phyloP scores from a whole-genome alignment of 1,140 invertebrate genomes.

The Parasteatoda tepidariorum region DNA sequence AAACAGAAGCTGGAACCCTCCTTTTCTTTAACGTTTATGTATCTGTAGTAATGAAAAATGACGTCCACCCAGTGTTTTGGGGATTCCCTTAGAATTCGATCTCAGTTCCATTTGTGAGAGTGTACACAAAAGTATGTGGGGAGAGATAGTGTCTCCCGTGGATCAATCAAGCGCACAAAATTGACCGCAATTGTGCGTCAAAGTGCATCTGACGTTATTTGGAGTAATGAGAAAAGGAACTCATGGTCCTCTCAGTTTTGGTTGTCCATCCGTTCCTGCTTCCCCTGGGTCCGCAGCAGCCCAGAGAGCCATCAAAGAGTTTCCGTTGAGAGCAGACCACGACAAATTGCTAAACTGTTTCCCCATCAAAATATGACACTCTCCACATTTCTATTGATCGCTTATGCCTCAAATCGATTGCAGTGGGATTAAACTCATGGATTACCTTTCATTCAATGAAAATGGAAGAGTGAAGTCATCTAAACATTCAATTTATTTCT shows the following conservation, averaged over 20 bases:
- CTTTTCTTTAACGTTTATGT: not conserved
- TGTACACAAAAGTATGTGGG: not conserved
- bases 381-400: conserved; percentile 4
- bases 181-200: conserved; percentile 52
- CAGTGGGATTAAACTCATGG: no score
- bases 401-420: not conserved
- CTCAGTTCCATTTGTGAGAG: conserved; percentile 42
- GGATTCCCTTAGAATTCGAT: conserved; percentile 39
- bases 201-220: conserved; percentile 44
- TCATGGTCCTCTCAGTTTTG: not conserved
- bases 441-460: no score
- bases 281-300: no score
- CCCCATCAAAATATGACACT: conserved; percentile 53
- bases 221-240: conserved; percentile 55
- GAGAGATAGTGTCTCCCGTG: not conserved
- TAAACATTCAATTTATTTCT: no score
- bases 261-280: not conserved
- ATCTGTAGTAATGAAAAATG: conserved; percentile 25
- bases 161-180: conserved; percentile 49
- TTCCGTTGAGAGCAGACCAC: conserved; percentile 27
- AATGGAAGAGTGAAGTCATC: no score
- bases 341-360: conserved; percentile 38
- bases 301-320: conserved; percentile 35
- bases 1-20: no score
- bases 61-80: conserved; percentile 14